These are phyloP conservation scores for Macrosoma leucophasiata DNA, from an alignment of 2,888 invertebrate species.

Conservation along the genomic window DNA sequence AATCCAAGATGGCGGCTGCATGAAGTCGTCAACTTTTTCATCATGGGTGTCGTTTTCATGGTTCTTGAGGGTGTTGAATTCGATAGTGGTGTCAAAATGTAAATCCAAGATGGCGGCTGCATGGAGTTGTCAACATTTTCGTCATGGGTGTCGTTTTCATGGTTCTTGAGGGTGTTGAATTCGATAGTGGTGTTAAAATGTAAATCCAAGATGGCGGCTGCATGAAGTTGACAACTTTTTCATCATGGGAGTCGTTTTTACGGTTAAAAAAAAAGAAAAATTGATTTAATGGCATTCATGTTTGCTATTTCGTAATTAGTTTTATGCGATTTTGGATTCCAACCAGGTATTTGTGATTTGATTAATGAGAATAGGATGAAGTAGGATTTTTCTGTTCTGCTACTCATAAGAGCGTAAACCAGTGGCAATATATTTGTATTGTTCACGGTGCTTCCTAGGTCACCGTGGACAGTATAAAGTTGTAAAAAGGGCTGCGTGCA, in stretches of 20 bases:
- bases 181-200: too few species aligned
- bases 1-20: too few species aligned
- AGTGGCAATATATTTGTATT: slow-evolving; percentile 1
- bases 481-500: slow-evolving; percentile 2
- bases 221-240: slow-evolving; percentile 3
- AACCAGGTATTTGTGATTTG: slow-evolving; percentile 4
- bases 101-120: too few species aligned
- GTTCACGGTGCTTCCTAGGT: slow-evolving; percentile 1
- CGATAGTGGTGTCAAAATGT: too few species aligned
- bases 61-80: too few species aligned
- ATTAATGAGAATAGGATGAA: slow-evolving; percentile 2
- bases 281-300: slow-evolving; percentile 2
- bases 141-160: too few species aligned
- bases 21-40: too few species aligned
- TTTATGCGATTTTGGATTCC: slow-evolving; percentile 2
- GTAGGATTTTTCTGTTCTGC: slow-evolving; percentile 1
- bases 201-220: too few species aligned
- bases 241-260: too few species aligned
- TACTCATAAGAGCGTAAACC: slow-evolving; percentile 2
- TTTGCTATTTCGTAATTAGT: slow-evolving; percentile 2
- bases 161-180: too few species aligned
- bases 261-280: slow-evolving; percentile 1
- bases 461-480: slow-evolving; percentile 5
- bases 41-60: too few species aligned
- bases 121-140: too few species aligned